These are phyloP conservation scores for Helostoma temminkii DNA, from an alignment of 2,797 vertebrate genomes.

Conservation along the genomic window DNA sequence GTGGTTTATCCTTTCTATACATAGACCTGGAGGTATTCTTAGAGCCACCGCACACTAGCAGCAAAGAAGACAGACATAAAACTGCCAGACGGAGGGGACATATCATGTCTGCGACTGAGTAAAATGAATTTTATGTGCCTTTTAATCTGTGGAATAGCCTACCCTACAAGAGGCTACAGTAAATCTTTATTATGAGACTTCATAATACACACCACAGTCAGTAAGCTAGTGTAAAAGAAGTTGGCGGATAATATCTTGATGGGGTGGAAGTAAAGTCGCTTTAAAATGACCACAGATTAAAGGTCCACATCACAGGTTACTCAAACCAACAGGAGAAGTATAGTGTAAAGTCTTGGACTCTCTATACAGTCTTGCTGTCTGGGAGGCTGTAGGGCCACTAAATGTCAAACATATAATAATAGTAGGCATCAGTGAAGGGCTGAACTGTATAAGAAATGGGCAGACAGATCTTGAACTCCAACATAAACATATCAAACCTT, in stretches of 20 bases:
- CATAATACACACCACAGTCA: conserved; percentile 25
- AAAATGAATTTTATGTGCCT: conserved; percentile 31
- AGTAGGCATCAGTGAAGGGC: not conserved
- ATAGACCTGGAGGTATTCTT: conserved; percentile 60
- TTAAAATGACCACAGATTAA: conserved; percentile 24
- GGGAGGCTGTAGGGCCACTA: not conserved
- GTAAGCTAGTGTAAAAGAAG: conserved; percentile 16
- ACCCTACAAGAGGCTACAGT: conserved; percentile 12
- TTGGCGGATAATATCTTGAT: conserved; percentile 23
- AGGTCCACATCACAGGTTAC: too few relatives aligned
- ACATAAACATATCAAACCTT: not conserved
- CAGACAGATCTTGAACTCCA: not conserved
- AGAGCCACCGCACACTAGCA: conserved; percentile 13
- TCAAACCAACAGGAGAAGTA: conserved; percentile 3
- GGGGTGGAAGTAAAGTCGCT: conserved; percentile 32
- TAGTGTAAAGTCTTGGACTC: not conserved
- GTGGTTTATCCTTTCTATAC: conserved; percentile 69
- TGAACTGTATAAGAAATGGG: not conserved
- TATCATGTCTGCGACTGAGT: conserved; percentile 1
- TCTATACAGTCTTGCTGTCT: not conserved
- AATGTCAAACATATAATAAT: conserved; percentile 22
- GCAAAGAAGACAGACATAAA: conserved; percentile 40
- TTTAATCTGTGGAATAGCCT: conserved; percentile 35
- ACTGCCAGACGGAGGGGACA: conserved; percentile 18
- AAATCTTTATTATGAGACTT: conserved; percentile 44